These are phyloP conservation scores for Heloderma charlesbogerti DNA, from an alignment of 2,113 vertebrate species.

Conservation along the genomic window DNA sequence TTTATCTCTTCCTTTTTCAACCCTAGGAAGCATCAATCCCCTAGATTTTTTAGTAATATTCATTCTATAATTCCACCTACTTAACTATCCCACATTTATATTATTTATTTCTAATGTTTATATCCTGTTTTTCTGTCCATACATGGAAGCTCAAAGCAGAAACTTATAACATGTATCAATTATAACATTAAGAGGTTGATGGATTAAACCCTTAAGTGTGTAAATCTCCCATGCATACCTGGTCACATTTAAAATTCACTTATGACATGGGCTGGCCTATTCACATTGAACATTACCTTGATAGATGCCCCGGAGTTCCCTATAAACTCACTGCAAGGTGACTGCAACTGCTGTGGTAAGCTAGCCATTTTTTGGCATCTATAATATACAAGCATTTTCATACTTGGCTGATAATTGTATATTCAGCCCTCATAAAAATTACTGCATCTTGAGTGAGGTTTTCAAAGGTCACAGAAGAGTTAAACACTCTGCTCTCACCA, in stretches of 20 bases:
- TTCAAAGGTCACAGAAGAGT: background rate
- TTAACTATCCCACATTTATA: background rate
- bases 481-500: background rate
- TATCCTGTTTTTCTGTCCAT: background rate
- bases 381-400: background rate
- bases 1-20: background rate
- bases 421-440: background rate
- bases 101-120: background rate
- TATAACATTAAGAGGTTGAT: background rate
- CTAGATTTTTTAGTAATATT: background rate
- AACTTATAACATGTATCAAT: background rate
- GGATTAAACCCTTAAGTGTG: background rate
- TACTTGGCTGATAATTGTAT: background rate
- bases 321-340: slow-evolving; percentile 19
- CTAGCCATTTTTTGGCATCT: background rate
- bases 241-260: background rate
- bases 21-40: background rate
- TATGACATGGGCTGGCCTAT: background rate
- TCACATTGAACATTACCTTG: background rate
- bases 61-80: background rate
- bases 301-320: background rate
- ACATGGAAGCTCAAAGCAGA: background rate
- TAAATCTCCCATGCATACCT: background rate
- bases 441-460: background rate
- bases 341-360: background rate